Evolutionary conservation across 2,888 invertebrate species (phyloP).

Genomic region (Dryococelus australis): DNA sequence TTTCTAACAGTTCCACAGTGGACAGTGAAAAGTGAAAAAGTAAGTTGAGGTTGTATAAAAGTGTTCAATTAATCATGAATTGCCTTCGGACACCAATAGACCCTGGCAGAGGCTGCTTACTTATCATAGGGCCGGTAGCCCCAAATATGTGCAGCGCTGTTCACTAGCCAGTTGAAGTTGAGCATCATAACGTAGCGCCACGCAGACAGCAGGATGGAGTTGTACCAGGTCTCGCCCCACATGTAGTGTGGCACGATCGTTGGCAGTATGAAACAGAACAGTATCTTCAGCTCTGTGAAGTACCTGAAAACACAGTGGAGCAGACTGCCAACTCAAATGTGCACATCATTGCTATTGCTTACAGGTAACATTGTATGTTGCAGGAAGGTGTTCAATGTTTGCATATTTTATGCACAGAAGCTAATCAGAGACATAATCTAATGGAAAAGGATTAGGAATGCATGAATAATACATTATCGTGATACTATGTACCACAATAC

Average conservation of each 20-base stretch:
- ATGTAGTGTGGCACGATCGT: constrained; percentile 63
- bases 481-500: too few relatives aligned
- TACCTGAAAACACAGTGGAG: constrained; percentile 54
- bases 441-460: too few relatives aligned
- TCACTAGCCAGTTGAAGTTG: constrained; percentile 67
- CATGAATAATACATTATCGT: too few relatives aligned
- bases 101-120: constrained; percentile 48
- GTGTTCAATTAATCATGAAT: too few relatives aligned
- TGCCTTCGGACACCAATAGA: neutral
- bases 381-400: too few relatives aligned
- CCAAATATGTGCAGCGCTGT: constrained; percentile 66
- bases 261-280: constrained; percentile 67
- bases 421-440: too few relatives aligned
- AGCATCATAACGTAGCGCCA: constrained; percentile 62
- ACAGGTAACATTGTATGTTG: too few relatives aligned
- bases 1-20: too few relatives aligned
- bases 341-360: neutral
- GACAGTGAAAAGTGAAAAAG: too few relatives aligned
- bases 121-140: constrained; percentile 54
- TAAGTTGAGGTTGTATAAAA: too few relatives aligned
- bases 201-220: constrained; percentile 60
- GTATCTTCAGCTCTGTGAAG: constrained; percentile 61
- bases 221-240: constrained; percentile 64
- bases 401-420: too few relatives aligned
- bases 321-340: neutral